Evolutionary conservation across 2,888 invertebrate species (phyloP), one percentile per base, ranked within the genome.

Genomic region (Morinoia aosen): DNA sequence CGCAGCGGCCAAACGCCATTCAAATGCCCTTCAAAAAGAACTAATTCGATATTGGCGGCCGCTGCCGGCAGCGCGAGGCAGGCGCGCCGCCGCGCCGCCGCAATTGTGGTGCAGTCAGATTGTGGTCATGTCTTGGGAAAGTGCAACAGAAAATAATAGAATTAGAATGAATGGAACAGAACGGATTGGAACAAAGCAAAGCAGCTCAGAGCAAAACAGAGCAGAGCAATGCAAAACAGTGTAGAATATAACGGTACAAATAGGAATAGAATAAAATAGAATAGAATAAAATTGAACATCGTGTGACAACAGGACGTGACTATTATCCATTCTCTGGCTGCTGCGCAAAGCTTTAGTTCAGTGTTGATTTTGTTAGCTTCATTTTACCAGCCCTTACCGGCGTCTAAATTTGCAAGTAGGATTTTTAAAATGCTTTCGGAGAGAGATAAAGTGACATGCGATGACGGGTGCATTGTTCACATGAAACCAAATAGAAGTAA

Each of bases 41-140:
- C 56, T 93, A 93, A 93, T 93, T 93, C 48, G 93, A 93, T 93
- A 93, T 93, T 25, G 57, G 57, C 14, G 57, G 93, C 58, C 58
- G 90, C 57, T 16, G 93, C 57, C 16, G 12, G 48, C 90, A 14
- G 48, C 7, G 90, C 0, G 12, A 2, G 39, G 39, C 40, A 4
- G 48, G 93, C 16, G 3, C 58, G 57, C 12, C 25, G 93, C 93
- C 25, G 25, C 33, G 93, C 56, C 58, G 57, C 16, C 58, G 57
- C 56, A 33, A 5, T 48, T 48, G 48, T 48, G 14, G 39, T 3
- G 90, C 90, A 14, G 90, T 48, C 48, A 48, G 5, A 48, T 48
- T 48, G 48, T 48, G 48, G 48, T 2, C 48, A 2, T 48, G 48
- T 48, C 48, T 48, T 48, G 48, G 48, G 48, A 8, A 19, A 90